Evolutionary conservation across 2,113 vertebrate genomes (phyloP).

Genomic region (Pithys albifrons): DNA sequence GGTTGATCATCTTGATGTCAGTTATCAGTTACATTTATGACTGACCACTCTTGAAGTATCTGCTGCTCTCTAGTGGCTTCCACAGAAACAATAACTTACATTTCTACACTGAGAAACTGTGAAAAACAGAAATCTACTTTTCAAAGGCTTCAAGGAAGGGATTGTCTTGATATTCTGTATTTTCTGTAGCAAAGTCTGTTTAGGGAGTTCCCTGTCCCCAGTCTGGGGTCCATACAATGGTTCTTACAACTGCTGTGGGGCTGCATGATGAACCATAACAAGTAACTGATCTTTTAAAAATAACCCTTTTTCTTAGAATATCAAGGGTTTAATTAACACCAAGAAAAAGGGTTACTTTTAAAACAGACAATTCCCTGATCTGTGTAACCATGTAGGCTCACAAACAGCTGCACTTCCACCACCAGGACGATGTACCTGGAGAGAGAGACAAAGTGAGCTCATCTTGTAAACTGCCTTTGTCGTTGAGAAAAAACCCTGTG

Average conservation of each 20-base stretch:
- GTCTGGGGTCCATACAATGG: neutral
- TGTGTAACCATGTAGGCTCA: neutral
- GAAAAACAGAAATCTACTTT: neutral
- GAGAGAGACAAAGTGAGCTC: neutral
- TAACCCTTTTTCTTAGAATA: neutral
- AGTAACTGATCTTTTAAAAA: neutral
- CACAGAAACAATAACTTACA: neutral
- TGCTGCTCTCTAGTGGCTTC: neutral
- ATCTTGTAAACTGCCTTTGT: neutral
- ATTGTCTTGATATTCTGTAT: neutral
- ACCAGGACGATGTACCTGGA: neutral
- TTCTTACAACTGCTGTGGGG: neutral
- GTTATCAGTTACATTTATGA: neutral
- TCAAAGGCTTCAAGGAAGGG: neutral
- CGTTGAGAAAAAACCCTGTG: neutral
- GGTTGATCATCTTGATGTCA: neutral
- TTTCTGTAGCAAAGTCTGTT: neutral
- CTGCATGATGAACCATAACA: neutral
- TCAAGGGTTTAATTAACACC: neutral
- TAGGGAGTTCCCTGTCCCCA: neutral
- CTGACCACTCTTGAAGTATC: neutral
- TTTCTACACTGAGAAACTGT: neutral
- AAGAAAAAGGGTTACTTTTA: neutral
- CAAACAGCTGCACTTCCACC: neutral
- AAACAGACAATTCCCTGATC: neutral